Evolutionary conservation across 2,797 vertebrate genomes (phyloP), one percentile per base, ranked within the genome.

Genomic region (Streptopelia turtur): DNA sequence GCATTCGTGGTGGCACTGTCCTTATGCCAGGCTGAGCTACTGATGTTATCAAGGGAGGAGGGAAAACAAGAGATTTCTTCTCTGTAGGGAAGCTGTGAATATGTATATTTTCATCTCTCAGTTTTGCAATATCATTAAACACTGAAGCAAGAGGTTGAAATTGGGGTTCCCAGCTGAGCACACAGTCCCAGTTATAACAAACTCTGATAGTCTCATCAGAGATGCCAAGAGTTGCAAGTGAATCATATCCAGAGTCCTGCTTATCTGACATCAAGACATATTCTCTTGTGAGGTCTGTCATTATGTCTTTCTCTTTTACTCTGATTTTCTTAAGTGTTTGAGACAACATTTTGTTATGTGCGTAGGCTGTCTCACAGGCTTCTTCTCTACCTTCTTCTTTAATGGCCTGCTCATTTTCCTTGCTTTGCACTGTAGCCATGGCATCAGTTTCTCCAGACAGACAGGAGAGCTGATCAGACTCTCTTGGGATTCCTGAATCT

Each of bases 11-110:
- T 28, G 98, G 98, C 23, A 99, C 98, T 24, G 98, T 98, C 94
- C 98, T 98, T 94, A 99, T 96, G 74, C 98, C 99, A 53, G 98
- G 98, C 77, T 99, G 99, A 72, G 98, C 99, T 86, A 99, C 96
- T 31, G 98, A 98, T 1, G 98, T 99, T 94, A 99, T 98, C 84
- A 99, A 98, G 65, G 99, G 99, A 3, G 99, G 99, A 33, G 98
- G 99, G 30, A 98, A 97, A 97, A 98, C 98, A 84, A 98, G 97
- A 79, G 98, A 97, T 80, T 97, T 98, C 4, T 97, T 97, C 78
- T 98, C 98, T 22, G 97, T 97, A 31, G 97, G 96, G 41, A 98
- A 92, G 33, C 97, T 97, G 79, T 97, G 95, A 45, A 52, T 86
- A 72, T 97, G 97, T 39, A 98, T 63, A n/a, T 97, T 98, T 96